Evolutionary conservation across 2,113 vertebrate species (phyloP).

Genomic region (Chaenocephalus aceratus): DNA sequence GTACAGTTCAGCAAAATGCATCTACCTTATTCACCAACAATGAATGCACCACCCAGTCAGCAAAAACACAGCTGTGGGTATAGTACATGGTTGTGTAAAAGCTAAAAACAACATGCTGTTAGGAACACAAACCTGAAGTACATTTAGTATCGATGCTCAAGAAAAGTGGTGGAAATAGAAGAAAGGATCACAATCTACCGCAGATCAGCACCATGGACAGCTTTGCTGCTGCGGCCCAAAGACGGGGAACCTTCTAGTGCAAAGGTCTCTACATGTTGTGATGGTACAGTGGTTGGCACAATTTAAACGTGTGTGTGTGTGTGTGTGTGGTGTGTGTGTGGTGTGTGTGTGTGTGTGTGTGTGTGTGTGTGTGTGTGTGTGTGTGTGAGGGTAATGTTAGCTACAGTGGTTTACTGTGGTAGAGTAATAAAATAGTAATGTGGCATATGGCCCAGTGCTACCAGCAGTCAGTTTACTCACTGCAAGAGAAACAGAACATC

Average conservation of each 20-base stretch:
- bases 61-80: background rate
- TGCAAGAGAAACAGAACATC: slow-evolving; percentile 13
- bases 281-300: background rate
- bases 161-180: background rate
- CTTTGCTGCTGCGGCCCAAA: slow-evolving; percentile 21
- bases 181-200: background rate
- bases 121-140: background rate
- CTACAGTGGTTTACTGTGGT: slow-evolving; percentile 35
- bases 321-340: background rate
- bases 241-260: background rate
- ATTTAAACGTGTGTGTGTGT: background rate
- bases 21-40: background rate
- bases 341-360: slow-evolving; percentile 14
- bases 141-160: background rate
- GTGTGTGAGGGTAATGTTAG: slow-evolving; percentile 34
- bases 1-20: slow-evolving; percentile 6
- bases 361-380: slow-evolving; percentile 1
- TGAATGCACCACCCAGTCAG: background rate
- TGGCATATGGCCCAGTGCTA: slow-evolving; percentile 45
- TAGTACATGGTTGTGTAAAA: background rate
- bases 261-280: background rate
- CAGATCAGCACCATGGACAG: slow-evolving; percentile 48
- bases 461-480: slow-evolving; percentile 29
- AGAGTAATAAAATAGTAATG: slow-evolving; percentile 64
- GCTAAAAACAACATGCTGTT: slow-evolving; percentile 7